phyloP scores from a whole-genome alignment of 2,113 vertebrate genomes.

The Tenebrosternarchus preto region DNA sequence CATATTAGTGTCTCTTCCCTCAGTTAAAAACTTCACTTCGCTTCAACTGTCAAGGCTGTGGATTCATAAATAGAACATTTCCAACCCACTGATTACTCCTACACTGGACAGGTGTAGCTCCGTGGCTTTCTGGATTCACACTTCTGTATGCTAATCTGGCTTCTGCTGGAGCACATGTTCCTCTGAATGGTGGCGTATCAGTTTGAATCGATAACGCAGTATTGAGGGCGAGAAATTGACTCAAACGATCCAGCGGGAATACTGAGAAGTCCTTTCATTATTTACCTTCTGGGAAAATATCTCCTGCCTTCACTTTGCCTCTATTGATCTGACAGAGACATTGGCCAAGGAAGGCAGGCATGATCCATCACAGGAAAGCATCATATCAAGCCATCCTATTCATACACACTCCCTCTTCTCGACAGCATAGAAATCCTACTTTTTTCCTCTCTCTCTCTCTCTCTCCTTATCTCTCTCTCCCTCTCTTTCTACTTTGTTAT shows the following conservation, averaged over 20 bases:
- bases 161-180: background rate
- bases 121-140: background rate
- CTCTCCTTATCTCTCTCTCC: background rate
- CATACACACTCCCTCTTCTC: constrained; percentile 7
- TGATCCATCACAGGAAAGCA: constrained; percentile 10
- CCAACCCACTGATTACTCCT: no score
- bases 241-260: constrained; percentile 5
- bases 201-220: constrained; percentile 25
- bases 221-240: constrained; percentile 10
- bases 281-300: constrained; percentile 26
- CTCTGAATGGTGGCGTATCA: background rate
- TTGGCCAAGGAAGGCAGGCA: constrained; percentile 25
- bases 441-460: background rate
- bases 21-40: background rate
- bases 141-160: background rate
- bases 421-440: constrained; percentile 21
- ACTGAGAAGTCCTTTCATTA: constrained; percentile 4
- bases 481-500: constrained; percentile 13
- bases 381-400: background rate
- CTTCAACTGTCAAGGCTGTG: background rate
- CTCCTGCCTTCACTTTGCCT: constrained; percentile 39
- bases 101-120: background rate
- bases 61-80: background rate
- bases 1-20: background rate
- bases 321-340: constrained; percentile 39